These are phyloP conservation scores for Seladonia tumulorum DNA, from an alignment of 2,888 invertebrate species.

Conservation along the genomic window DNA sequence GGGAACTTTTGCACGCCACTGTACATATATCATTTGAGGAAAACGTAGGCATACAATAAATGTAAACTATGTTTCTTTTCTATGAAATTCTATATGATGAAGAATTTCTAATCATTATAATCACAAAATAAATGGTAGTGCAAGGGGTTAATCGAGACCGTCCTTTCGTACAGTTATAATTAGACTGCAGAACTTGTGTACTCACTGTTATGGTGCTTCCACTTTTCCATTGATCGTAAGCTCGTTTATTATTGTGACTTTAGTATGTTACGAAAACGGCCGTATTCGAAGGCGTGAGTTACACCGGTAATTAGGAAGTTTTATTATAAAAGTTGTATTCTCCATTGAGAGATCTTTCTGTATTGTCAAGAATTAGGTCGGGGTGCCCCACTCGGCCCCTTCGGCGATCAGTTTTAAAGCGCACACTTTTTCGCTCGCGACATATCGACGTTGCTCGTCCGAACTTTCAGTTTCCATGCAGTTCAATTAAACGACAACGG, in stretches of 20 bases:
- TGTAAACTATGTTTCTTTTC: too few relatives aligned
- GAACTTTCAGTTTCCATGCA: conserved; percentile 25
- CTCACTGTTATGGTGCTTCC: neutral
- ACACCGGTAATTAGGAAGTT: conserved; percentile 60
- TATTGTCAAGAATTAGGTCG: conserved; percentile 55
- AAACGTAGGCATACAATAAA: too few relatives aligned
- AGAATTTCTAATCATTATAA: too few relatives aligned
- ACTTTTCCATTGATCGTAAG: neutral
- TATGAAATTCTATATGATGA: too few relatives aligned
- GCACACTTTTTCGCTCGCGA: conserved; percentile 16
- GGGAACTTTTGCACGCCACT: too few relatives aligned
- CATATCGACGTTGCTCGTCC: conserved; percentile 5
- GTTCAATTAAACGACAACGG: conserved; percentile 29
- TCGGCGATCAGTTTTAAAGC: conserved; percentile 30
- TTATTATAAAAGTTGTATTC: conserved; percentile 70
- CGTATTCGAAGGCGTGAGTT: conserved; percentile 20
- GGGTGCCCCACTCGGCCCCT: conserved; percentile 22
- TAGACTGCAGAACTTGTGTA: neutral
- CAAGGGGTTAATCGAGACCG: neutral
- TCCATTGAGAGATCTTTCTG: conserved; percentile 41
- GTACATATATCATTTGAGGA: too few relatives aligned
- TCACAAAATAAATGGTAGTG: too few relatives aligned
- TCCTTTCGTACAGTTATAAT: neutral
- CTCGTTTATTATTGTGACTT: neutral
- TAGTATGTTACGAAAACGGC: neutral